Evolutionary conservation across 2,113 vertebrate genomes (phyloP).

Genomic region (Columba janthina): DNA sequence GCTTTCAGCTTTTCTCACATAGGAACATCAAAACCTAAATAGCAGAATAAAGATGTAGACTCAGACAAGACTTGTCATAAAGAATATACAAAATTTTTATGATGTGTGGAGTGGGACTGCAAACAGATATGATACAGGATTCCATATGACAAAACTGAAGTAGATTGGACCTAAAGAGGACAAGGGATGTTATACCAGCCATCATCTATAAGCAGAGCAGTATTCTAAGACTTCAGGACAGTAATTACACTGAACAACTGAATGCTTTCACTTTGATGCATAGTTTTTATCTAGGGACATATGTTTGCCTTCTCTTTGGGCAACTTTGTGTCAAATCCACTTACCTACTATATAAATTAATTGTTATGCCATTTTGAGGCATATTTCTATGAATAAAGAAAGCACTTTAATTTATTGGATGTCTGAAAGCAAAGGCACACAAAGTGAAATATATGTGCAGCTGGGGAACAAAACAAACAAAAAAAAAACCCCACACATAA

Average conservation of each 20-base stretch:
- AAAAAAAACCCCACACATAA: not conserved
- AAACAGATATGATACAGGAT: not conserved
- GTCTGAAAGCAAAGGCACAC: not conserved
- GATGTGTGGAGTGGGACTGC: not conserved
- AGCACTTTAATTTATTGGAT: not conserved
- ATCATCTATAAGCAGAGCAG: not conserved
- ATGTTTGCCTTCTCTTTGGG: not conserved
- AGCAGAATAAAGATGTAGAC: not conserved
- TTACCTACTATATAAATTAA: not conserved
- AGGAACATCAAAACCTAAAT: not conserved
- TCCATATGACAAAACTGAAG: not conserved
- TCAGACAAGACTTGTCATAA: not conserved
- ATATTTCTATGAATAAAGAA: not conserved
- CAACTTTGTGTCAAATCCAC: not conserved
- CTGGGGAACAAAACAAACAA: not conserved
- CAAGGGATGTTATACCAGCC: not conserved
- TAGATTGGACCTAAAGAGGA: not conserved
- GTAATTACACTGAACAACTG: not conserved
- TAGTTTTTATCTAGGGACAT: not conserved
- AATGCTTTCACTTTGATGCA: not conserved
- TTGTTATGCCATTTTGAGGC: not conserved
- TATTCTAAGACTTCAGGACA: not conserved
- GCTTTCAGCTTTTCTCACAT: not conserved
- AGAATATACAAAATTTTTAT: not conserved
- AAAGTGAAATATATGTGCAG: not conserved